Conservation (phyloP, 2,113 vertebrate species). For the Dinomys branickii region DNA sequence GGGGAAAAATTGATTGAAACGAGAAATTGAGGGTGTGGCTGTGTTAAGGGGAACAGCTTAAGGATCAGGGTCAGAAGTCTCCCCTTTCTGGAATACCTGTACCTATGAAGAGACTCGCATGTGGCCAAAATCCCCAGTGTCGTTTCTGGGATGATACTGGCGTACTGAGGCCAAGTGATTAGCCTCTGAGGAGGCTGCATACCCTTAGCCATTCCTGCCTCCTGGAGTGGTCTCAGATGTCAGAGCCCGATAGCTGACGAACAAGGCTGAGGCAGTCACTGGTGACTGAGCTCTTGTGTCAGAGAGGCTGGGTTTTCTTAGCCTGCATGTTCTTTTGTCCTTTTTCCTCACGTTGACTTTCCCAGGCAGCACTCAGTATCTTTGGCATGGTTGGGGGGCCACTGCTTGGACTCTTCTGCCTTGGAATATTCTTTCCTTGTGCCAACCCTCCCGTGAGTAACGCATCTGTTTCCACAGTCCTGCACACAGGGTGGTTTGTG, state of each 20-base stretch:
- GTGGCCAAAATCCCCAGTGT: neutral
- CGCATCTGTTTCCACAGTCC: rapidly evolving
- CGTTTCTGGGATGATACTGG: neutral
- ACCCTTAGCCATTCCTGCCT: neutral
- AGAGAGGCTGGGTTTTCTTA: neutral
- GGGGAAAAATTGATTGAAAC: neutral
- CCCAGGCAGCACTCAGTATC: constrained; percentile 96
- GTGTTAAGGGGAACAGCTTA: neutral
- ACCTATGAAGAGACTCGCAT: neutral
- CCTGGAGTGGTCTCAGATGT: neutral
- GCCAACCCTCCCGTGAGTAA: constrained; percentile 93
- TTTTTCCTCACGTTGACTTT: neutral
- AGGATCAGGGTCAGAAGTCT: neutral
- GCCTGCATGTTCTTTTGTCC: neutral
- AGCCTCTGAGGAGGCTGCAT: neutral
- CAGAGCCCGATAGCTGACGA: neutral
- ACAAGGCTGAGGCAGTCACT: neutral
- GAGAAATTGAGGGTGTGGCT: neutral
- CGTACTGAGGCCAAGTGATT: neutral
- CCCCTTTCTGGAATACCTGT: neutral
- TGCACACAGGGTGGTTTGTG: rapidly evolving
- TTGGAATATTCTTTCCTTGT: constrained; percentile 97
- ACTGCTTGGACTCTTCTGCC: constrained; percentile 94
- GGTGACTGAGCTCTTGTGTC: neutral
- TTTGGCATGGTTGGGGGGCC: constrained; percentile 98